Evolutionary conservation across 2,888 invertebrate genomes (phyloP).

Genomic region (Dicyrtoma fusca): DNA sequence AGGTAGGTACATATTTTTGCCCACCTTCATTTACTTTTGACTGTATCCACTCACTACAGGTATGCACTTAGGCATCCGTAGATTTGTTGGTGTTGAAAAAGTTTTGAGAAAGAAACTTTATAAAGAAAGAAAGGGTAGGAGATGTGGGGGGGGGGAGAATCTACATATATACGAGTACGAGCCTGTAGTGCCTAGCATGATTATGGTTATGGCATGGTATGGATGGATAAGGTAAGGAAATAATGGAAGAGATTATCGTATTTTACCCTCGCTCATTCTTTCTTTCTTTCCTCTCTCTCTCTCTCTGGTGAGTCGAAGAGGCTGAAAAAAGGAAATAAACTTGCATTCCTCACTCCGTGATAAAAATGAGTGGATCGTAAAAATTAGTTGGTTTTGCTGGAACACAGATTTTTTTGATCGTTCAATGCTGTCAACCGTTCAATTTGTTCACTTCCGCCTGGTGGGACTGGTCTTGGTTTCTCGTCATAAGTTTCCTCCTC

Average conservation of each 20-base stretch:
- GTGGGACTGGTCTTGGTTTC: constrained; percentile 49
- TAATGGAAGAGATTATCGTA: constrained; percentile 32
- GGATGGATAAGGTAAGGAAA: constrained; percentile 26
- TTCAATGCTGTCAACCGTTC: constrained; percentile 51
- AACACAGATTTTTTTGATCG: constrained; percentile 49
- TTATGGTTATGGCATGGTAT: too few relatives aligned
- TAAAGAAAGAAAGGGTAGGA: too few relatives aligned
- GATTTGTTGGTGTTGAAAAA: too few relatives aligned
- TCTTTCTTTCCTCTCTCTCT: constrained; percentile 2
- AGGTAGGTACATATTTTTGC: too few relatives aligned
- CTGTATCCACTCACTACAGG: too few relatives aligned
- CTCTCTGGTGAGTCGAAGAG: too few relatives aligned
- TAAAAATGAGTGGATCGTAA: constrained; percentile 33
- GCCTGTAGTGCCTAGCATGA: too few relatives aligned
- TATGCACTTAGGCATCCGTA: too few relatives aligned
- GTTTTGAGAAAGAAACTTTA: too few relatives aligned
- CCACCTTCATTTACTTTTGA: too few relatives aligned
- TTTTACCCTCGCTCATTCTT: constrained; percentile 20
- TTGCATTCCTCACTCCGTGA: constrained; percentile 23
- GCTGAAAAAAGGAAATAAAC: constrained; percentile 17
- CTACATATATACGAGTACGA: neutral
- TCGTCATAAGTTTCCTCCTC: constrained; percentile 47
- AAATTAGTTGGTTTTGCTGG: constrained; percentile 29
- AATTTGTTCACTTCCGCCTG: constrained; percentile 41
- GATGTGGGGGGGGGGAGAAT: neutral